Evolutionary conservation across 2,888 invertebrate genomes (phyloP).

Genomic region (Pecten maximus): DNA sequence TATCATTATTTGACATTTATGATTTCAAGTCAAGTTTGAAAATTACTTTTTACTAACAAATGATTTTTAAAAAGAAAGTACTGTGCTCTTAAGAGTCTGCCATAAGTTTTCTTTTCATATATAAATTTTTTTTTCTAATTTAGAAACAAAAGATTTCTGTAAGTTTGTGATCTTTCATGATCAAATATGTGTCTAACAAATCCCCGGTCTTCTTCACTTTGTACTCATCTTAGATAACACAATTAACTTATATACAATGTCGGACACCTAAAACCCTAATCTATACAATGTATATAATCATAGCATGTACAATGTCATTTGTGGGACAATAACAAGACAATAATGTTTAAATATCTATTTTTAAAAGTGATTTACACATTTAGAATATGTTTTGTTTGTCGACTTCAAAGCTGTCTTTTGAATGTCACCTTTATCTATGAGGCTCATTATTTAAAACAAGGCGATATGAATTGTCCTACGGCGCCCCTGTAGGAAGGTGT

Average conservation of each 20-base stretch:
- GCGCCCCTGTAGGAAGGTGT: neutral
- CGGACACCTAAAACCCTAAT: neutral
- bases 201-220: neutral
- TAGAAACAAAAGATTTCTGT: constrained; percentile 33
- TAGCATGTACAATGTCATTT: neutral
- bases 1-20: too few relatives aligned
- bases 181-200: neutral
- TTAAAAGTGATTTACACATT: neutral
- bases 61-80: too few relatives aligned
- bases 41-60: too few relatives aligned
- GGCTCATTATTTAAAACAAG: neutral
- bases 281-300: neutral
- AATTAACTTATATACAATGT: neutral
- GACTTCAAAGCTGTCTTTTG: neutral
- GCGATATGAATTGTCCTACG: neutral
- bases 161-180: neutral
- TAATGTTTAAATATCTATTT: neutral
- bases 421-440: neutral
- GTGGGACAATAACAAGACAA: neutral
- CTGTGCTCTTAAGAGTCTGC: too few relatives aligned
- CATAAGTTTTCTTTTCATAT: neutral
- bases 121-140: neutral
- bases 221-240: neutral
- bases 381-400: neutral
- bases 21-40: too few relatives aligned